These are phyloP conservation scores for Papilio machaon DNA, from an alignment of 1,140 invertebrate species.

Conservation along the genomic window DNA sequence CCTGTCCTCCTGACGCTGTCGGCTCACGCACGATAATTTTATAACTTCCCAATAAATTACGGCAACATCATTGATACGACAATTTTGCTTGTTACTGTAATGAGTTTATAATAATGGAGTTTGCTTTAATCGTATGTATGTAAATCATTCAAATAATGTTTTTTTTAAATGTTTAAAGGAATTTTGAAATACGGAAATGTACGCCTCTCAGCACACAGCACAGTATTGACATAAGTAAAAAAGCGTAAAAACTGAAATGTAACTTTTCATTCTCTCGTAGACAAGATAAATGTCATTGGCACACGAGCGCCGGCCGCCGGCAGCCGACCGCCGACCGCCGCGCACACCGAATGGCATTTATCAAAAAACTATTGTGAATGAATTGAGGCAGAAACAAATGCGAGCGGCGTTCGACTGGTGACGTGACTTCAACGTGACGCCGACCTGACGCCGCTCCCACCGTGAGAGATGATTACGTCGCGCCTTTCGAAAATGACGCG, in stretches of 20 bases:
- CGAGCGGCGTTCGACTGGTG: background rate
- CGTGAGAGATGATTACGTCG: too few relatives aligned
- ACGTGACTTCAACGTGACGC: background rate
- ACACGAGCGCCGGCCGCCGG: background rate
- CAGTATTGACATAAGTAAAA: background rate
- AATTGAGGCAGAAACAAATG: background rate
- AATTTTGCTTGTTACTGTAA: conserved; percentile 1
- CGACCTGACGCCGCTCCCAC: background rate
- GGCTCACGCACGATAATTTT: background rate
- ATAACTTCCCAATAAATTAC: background rate
- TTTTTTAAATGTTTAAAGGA: background rate
- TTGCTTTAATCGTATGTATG: background rate
- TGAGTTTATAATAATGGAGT: background rate
- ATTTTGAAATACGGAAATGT: background rate
- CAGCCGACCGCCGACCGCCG: too few relatives aligned
- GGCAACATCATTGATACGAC: background rate
- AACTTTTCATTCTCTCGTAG: background rate
- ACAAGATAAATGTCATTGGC: conserved; percentile 2
- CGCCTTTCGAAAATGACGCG: too few relatives aligned
- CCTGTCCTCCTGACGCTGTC: background rate
- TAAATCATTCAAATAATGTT: background rate
- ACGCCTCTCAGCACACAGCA: background rate
- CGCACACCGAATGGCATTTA: background rate
- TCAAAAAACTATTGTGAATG: background rate
- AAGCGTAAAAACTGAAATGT: background rate